These are phyloP conservation scores for Urechis unicinctus DNA, from an alignment of 2,888 invertebrate genomes.

Conservation along the genomic window DNA sequence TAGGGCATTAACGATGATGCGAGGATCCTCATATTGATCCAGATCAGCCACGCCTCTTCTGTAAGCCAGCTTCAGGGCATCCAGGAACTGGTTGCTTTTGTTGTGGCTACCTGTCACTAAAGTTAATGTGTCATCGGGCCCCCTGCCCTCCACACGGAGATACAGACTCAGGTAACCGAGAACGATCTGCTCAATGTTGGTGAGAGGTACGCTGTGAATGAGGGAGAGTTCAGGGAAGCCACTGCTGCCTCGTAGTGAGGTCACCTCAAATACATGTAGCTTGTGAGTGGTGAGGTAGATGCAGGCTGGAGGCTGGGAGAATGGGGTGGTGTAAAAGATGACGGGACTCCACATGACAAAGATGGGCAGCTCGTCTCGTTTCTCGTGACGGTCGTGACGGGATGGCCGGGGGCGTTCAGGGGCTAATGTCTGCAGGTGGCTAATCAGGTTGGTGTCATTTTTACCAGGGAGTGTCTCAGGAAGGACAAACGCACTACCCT, in stretches of 20 bases:
- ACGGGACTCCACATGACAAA: conserved; percentile 39
- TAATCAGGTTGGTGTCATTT: conserved; percentile 13
- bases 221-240: conserved; percentile 36
- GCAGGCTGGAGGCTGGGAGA: conserved; percentile 30
- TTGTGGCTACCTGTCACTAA: conserved; percentile 30
- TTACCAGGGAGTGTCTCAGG: conserved; percentile 22
- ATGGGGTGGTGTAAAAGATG: conserved; percentile 23
- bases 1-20: conserved; percentile 14
- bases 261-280: conserved; percentile 20
- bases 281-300: conserved; percentile 20
- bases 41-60: conserved; percentile 14
- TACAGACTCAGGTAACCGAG: conserved; percentile 36
- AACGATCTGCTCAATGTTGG: conserved; percentile 40
- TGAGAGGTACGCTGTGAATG: conserved; percentile 35
- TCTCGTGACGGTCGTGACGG: not conserved
- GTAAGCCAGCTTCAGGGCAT: conserved; percentile 24
- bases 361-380: conserved; percentile 21
- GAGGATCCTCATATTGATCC: conserved; percentile 22
- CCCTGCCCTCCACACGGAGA: conserved; percentile 41
- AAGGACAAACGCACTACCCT: conserved; percentile 11
- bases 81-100: conserved; percentile 32
- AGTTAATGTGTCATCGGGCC: conserved; percentile 36
- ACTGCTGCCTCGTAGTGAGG: conserved; percentile 18
- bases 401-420: conserved; percentile 8
- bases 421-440: conserved; percentile 13